Conservation (phyloP, 2,888 invertebrate species). For the Buathra laborator region DNA sequence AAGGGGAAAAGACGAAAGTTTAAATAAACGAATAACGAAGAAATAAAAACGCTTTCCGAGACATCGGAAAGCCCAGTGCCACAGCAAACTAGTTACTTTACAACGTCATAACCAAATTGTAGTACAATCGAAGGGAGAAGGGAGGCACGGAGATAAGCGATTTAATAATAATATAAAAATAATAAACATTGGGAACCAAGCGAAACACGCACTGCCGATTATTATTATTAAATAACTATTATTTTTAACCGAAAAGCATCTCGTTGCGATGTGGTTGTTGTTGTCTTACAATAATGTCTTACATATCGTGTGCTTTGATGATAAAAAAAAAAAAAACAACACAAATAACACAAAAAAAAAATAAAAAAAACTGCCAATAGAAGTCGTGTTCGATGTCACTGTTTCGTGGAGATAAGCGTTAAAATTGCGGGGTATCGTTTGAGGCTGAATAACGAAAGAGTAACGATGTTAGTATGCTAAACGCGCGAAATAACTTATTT, state of each 20-base stretch:
- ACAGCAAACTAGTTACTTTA: constrained; percentile 77
- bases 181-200: constrained; percentile 51
- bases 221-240: constrained; percentile 59
- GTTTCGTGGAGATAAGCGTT: constrained; percentile 30
- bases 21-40: constrained; percentile 19
- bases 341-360: not conserved
- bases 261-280: constrained; percentile 43
- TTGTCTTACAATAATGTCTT: constrained; percentile 56
- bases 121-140: constrained; percentile 80
- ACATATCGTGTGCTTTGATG: constrained; percentile 41
- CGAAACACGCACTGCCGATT: constrained; percentile 68
- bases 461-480: constrained; percentile 1
- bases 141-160: constrained; percentile 66
- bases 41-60: constrained; percentile 2
- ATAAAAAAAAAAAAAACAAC: not conserved
- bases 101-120: constrained; percentile 82
- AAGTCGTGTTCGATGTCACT: constrained; percentile 49
- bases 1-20: constrained; percentile 38
- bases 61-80: constrained; percentile 74
- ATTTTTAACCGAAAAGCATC: constrained; percentile 45
- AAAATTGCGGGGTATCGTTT: constrained; percentile 32
- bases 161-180: constrained; percentile 71
- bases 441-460: constrained; percentile 51
- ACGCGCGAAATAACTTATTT: not conserved
- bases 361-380: constrained; percentile 51